A percentile compares a stretch with the other conserved stretches of the same genome.
phyloP scores from a whole-genome alignment of 2,888 invertebrate species.

The Apotomis betuletana region DNA sequence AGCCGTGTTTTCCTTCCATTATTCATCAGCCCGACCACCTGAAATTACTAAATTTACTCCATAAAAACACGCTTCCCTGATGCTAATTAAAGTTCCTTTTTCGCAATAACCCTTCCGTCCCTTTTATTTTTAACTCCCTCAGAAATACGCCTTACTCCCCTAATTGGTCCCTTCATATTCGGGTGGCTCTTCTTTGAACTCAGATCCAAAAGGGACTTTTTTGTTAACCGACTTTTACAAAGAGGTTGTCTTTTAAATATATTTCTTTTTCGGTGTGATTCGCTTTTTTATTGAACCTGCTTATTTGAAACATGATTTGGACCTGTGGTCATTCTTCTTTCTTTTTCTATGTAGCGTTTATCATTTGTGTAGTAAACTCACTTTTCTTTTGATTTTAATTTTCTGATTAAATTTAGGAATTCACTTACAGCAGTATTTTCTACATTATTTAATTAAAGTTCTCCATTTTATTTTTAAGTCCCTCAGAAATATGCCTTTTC shows the following conservation, averaged over 20 bases:
- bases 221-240: neutral
- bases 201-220: neutral
- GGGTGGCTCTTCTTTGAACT: conserved; percentile 32
- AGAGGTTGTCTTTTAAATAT: neutral
- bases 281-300: neutral
- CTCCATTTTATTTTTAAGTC: conserved; percentile 34
- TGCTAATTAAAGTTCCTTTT: conserved; percentile 32
- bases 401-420: no score
- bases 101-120: conserved; percentile 16
- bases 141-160: conserved; percentile 7
- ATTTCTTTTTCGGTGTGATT: neutral
- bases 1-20: conserved; percentile 24
- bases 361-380: no score
- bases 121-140: conserved; percentile 35
- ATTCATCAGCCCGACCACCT: conserved; percentile 1
- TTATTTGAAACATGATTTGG: no score
- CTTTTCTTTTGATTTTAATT: no score
- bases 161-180: conserved; percentile 33
- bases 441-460: conserved; percentile 20
- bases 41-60: conserved; percentile 9
- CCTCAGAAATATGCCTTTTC: conserved; percentile 8
- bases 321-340: no score
- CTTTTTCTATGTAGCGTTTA: no score
- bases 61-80: conserved; percentile 12
- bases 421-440: no score